phyloP scores from a whole-genome alignment of 1,140 invertebrate species.

The Bilobella aurantiaca region DNA sequence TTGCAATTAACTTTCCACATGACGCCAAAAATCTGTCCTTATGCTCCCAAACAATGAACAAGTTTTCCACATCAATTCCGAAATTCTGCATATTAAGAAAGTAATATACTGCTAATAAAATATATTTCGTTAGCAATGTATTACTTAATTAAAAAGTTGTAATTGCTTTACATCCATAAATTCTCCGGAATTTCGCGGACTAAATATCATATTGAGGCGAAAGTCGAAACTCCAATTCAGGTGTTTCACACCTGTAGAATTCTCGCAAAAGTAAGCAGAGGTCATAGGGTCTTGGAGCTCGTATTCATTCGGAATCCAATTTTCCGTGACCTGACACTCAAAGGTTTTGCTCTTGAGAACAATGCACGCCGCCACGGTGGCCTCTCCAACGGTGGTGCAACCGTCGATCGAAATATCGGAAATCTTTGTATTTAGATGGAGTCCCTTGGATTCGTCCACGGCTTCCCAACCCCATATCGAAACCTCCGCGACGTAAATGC shows the following conservation, averaged over 20 bases:
- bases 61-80: slow-evolving; percentile 29
- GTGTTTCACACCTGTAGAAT: slow-evolving; percentile 20
- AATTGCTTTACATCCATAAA: slow-evolving; percentile 35
- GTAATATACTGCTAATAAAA: no score
- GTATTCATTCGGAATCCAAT: slow-evolving; percentile 26
- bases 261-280: slow-evolving; percentile 25
- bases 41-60: slow-evolving; percentile 26
- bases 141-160: no score
- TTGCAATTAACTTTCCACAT: background rate
- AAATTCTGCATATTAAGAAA: slow-evolving; percentile 32
- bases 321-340: slow-evolving; percentile 27
- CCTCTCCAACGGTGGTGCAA: slow-evolving; percentile 28
- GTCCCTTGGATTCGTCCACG: slow-evolving; percentile 26
- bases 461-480: slow-evolving; percentile 29
- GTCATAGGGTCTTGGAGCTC: slow-evolving; percentile 22
- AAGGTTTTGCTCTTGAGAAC: slow-evolving; percentile 27
- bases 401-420: slow-evolving; percentile 29
- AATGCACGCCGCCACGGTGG: slow-evolving; percentile 29
- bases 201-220: slow-evolving; percentile 31
- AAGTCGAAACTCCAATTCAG: slow-evolving; percentile 32
- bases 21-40: slow-evolving; percentile 24
- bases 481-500: slow-evolving; percentile 28
- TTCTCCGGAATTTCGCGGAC: slow-evolving; percentile 31
- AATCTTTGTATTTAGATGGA: slow-evolving; percentile 24
- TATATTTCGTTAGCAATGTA: no score